Evolutionary conservation across 2,113 vertebrate species (phyloP).

Genomic region (Canis aureus): DNA sequence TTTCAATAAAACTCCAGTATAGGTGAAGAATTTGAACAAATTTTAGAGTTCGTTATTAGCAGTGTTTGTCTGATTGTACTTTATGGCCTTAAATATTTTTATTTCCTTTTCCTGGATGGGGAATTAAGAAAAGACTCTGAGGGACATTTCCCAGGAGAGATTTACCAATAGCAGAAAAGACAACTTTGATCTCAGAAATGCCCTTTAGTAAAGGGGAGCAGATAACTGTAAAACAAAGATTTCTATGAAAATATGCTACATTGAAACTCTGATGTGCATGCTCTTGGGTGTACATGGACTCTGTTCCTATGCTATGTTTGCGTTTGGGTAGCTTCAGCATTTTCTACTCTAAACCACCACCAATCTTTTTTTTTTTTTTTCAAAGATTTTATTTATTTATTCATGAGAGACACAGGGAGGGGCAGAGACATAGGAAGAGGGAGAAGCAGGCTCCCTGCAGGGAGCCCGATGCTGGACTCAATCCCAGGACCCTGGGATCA

Average conservation of each 20-base stretch:
- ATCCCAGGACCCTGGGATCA: no score
- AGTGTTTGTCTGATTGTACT: not conserved
- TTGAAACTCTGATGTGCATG: not conserved
- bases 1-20: slow-evolving; percentile 19
- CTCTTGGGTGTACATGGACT: not conserved
- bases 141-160: not conserved
- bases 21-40: not conserved
- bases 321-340: not conserved
- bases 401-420: no score
- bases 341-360: not conserved
- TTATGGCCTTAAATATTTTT: not conserved
- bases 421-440: no score
- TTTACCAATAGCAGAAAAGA: slow-evolving; percentile 32
- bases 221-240: slow-evolving; percentile 2
- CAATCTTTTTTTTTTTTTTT: no score
- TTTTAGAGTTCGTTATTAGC: slow-evolving; percentile 3
- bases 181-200: slow-evolving; percentile 7
- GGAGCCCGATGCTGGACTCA: no score
- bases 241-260: not conserved
- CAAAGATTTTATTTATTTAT: no score
- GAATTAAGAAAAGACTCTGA: not conserved
- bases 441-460: no score
- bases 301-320: not conserved
- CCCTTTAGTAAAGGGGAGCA: not conserved
- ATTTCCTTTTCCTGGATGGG: not conserved